These are phyloP conservation scores for Heliconius ismenius DNA, from an alignment of 2,888 invertebrate genomes.

Conservation along the genomic window DNA sequence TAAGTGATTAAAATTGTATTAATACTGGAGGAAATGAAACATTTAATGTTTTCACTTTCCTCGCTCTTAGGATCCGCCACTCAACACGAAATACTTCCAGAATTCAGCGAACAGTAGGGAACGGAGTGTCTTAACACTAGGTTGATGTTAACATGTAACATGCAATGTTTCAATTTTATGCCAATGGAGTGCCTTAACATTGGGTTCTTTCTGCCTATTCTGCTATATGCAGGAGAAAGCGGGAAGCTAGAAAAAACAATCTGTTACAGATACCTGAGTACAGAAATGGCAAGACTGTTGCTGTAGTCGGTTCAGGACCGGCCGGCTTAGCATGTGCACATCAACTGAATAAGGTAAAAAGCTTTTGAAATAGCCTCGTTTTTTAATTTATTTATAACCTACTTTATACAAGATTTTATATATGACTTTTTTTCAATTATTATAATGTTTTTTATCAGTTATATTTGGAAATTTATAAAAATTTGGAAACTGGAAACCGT, in stretches of 20 bases:
- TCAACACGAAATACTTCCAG: background rate
- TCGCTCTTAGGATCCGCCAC: background rate
- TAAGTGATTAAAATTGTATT: too few relatives aligned
- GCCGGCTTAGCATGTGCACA: constrained; percentile 96
- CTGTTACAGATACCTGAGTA: constrained; percentile 83
- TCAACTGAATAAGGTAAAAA: constrained; percentile 91
- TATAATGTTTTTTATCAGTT: too few relatives aligned
- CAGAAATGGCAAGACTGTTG: constrained; percentile 91
- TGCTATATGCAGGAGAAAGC: too few relatives aligned
- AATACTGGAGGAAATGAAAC: background rate
- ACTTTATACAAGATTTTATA: too few relatives aligned
- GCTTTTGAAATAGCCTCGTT: background rate
- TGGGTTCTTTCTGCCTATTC: too few relatives aligned
- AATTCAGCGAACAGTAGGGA: background rate
- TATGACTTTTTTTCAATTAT: too few relatives aligned
- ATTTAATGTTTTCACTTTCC: background rate
- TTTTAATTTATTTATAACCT: background rate
- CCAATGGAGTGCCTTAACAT: too few relatives aligned
- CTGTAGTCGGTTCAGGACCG: constrained; percentile 96
- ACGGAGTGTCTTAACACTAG: background rate
- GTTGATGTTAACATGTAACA: too few relatives aligned
- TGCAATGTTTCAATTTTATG: too few relatives aligned
- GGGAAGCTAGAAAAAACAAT: too few relatives aligned
- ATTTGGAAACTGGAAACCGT: too few relatives aligned
- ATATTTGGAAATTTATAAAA: too few relatives aligned